Evolutionary conservation across 1,140 invertebrate species (phyloP), one percentile per base, ranked within the genome.

Genomic region (Chelonus insularis): DNA sequence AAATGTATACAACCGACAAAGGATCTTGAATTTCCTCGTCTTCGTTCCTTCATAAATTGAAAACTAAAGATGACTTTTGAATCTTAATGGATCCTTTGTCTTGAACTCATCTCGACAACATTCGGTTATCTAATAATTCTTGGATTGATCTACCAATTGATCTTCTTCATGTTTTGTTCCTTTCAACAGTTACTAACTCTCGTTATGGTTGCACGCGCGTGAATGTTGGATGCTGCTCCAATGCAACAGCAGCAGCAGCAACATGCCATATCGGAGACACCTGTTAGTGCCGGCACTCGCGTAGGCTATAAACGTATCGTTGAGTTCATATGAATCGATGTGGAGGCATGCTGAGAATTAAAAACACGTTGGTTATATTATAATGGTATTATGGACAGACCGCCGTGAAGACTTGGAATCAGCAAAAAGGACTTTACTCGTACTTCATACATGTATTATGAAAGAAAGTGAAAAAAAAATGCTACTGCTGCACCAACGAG

Each of bases 221-320:
- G 7, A 29, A 29, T 29, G 25, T 29, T 29, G 25, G 7, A 29
- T 29, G 25, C 7, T 29, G 25, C 7, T 29, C 25, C 7, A 29
- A 29, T 4, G 7, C 25, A 29, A 3, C 7, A 45, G 43, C 9
- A 36, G 50, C 25, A 32, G 50, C 32, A 67, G 69, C 71, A 77
- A 76, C 74, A 74, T 77, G 70, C 75, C 74, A 77, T 77, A 77
- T 77, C 68, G 71, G 75, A 70, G 73, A 77, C 75, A 76, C 73
- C 72, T 76, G 74, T 75, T 77, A 77, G 69, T 65, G 64, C 45
- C 58, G 50, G 56, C 50, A 58, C 47, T 51, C 41, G 51, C 32
- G 23, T 39, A 45, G 39, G 50, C 66, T 70, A 72, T 73, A 75
- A 75, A 71, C 65, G 69, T 63, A 71, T 70, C 63, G 47, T 62